Percentiles rank a stretch among this genome's conserved stretches.
Evolutionary conservation across 1,140 invertebrate species (phyloP).

Genomic region (Dreissena polymorpha): DNA sequence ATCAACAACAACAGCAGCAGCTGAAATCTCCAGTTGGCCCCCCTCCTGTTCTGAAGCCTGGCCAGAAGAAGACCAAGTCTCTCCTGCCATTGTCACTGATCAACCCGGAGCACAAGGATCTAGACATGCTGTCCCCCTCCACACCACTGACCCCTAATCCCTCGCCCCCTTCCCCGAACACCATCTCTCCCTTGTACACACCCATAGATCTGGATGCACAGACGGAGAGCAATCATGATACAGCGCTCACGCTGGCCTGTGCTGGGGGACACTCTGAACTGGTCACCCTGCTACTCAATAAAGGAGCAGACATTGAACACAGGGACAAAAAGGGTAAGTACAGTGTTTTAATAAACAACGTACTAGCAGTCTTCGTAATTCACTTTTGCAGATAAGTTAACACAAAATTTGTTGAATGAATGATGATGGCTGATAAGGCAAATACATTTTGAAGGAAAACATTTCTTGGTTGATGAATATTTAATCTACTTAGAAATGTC

Average conservation of each 20-base stretch:
- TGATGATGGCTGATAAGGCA: no score
- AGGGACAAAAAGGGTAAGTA: constrained; percentile 93
- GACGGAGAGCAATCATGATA: constrained; percentile 99
- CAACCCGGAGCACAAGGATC: constrained; percentile 38
- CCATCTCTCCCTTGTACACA: constrained; percentile 67
- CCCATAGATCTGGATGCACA: constrained; percentile 93
- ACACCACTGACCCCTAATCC: constrained; percentile 70
- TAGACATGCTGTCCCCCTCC: constrained; percentile 67
- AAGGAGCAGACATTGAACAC: constrained; percentile 97
- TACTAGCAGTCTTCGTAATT: not conserved
- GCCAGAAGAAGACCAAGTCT: constrained; percentile 39
- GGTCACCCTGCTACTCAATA: constrained; percentile 92
- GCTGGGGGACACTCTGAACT: constrained; percentile 98
- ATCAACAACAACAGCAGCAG: constrained; percentile 73
- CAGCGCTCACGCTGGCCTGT: constrained; percentile 97
- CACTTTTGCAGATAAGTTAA: no score
- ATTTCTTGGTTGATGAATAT: no score
- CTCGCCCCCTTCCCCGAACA: constrained; percentile 71
- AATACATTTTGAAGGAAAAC: no score
- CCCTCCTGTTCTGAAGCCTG: constrained; percentile 37
- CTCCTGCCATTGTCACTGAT: constrained; percentile 27
- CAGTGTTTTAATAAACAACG: not conserved
- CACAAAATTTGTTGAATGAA: no score
- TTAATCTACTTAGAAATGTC: no score
- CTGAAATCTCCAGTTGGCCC: constrained; percentile 64